Percentiles rank a stretch among this genome's conserved stretches.
These are phyloP conservation scores for Pegoplata infirma DNA, from an alignment of 2,888 invertebrate species.

Conservation along the genomic window DNA sequence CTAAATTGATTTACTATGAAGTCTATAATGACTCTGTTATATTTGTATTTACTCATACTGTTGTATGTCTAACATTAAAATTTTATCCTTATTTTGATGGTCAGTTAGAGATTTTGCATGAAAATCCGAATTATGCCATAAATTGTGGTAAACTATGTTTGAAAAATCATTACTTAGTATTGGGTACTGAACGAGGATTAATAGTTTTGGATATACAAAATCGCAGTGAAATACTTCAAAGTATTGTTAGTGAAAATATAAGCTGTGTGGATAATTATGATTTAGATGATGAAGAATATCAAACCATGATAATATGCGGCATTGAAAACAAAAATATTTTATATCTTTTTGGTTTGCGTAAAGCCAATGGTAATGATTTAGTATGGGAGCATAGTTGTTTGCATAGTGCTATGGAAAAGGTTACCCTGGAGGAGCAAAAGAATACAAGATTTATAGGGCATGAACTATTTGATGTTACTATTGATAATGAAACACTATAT, in stretches of 20 bases:
- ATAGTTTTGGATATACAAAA: conserved; percentile 70
- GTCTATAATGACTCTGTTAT: conserved; percentile 55
- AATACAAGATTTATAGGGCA: conserved; percentile 71
- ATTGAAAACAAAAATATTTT: conserved; percentile 69
- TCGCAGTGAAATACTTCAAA: conserved; percentile 69
- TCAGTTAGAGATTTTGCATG: conserved; percentile 64
- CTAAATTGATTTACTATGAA: conserved; percentile 60
- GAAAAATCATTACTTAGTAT: conserved; percentile 71
- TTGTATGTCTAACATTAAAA: conserved; percentile 52
- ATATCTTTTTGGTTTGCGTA: conserved; percentile 72
- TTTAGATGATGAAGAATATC: conserved; percentile 69
- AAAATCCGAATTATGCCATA: conserved; percentile 61
- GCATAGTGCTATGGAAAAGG: conserved; percentile 61
- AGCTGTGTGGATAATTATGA: conserved; percentile 74
- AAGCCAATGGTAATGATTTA: conserved; percentile 63
- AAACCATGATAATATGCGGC: conserved; percentile 75
- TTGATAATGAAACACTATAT: conserved; percentile 66
- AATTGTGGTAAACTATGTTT: conserved; percentile 73
- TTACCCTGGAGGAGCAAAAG: conserved; percentile 69
- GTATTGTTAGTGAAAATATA: conserved; percentile 73
- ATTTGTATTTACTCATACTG: conserved; percentile 62
- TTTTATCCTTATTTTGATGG: conserved; percentile 59
- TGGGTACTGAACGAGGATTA: conserved; percentile 75
- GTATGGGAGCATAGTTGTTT: conserved; percentile 70
- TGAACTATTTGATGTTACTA: conserved; percentile 69